Evolutionary conservation across 2,113 vertebrate genomes (phyloP), one percentile per base, ranked within the genome.

Genomic region (Apaloderma vittatum): DNA sequence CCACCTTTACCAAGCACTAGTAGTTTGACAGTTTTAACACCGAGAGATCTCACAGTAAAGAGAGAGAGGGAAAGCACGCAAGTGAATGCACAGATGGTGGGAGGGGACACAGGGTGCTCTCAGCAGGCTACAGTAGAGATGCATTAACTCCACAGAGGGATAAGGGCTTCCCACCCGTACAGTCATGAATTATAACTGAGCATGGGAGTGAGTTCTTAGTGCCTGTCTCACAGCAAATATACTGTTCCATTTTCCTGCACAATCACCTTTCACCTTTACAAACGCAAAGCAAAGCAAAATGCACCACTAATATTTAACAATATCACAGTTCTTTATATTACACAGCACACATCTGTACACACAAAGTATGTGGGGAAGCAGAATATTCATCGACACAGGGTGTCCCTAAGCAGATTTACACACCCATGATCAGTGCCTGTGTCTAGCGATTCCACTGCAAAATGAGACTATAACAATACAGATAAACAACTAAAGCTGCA

Each of bases 101-200:
- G 97, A 97, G 96, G 97, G 97, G 96, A 97, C 23, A 63, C 97
- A 97, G 98, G 98, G 98, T 98, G 98, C 97, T 98, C 98, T 96
- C 98, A 97, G 98, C 97, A 98, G 98, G 98, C 96, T 98, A 97
- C 98, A 97, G 98, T 97, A 97, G 98, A 98, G 98, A 98, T 94
- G 98, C 97, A 98, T 98, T 98, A 98, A 98, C 97, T 98, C 98
- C 97, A 96, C 98, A 96, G 98, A 98, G 98, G 97, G 97, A 97
- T 97, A 97, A 98, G 97, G 98, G 97, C 97, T 98, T 96, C 98
- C 98, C 98, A 98, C 97, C 97, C 97, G 98, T 77, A 92, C 94
- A 93, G 93, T 98, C 98, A 98, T 98, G 98, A 98, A 98, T 98
- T 98, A 98, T 98, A 98, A 98, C 98, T 98, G 98, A 98, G 97